phyloP scores from a whole-genome alignment of 2,888 invertebrate species.

The Tetragonula carbonaria region DNA sequence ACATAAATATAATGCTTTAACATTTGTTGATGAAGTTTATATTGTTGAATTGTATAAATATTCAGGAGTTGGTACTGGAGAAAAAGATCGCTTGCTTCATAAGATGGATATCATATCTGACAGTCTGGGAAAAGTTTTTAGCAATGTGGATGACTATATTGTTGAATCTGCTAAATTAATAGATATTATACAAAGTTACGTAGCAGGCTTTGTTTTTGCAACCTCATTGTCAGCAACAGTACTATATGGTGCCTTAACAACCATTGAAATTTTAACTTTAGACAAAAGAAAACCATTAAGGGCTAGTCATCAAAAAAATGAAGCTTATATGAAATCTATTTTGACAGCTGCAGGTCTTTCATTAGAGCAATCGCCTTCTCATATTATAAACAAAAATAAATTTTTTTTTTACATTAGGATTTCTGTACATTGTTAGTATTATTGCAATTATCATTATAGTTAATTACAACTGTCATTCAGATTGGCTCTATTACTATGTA shows the following conservation, averaged over 20 bases:
- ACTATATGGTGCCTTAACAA: conserved; percentile 93
- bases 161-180: conserved; percentile 90
- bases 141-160: conserved; percentile 97
- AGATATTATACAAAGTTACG: conserved; percentile 96
- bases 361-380: conserved; percentile 95
- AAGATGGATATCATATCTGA: conserved; percentile 98
- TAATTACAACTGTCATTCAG: conserved; percentile 76
- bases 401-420: not conserved
- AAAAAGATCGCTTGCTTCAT: conserved; percentile 92
- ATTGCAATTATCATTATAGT: not conserved
- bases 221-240: conserved; percentile 98
- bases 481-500: conserved; percentile 93
- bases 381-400: conserved; percentile 94
- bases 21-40: conserved; percentile 98
- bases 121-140: conserved; percentile 98
- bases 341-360: conserved; percentile 92
- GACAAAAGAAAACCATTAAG: conserved; percentile 93
- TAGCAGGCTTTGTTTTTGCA: conserved; percentile 99
- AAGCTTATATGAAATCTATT: conserved; percentile 92
- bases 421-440: not conserved
- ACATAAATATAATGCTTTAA: conserved; percentile 95
- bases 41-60: conserved; percentile 98
- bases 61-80: conserved; percentile 97
- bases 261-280: conserved; percentile 93
- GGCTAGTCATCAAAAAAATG: conserved; percentile 92